Percentiles rank a stretch among this genome's conserved stretches.
These are phyloP conservation scores for Sarcoramphus papa DNA, from an alignment of 2,797 vertebrate species.

Conservation along the genomic window DNA sequence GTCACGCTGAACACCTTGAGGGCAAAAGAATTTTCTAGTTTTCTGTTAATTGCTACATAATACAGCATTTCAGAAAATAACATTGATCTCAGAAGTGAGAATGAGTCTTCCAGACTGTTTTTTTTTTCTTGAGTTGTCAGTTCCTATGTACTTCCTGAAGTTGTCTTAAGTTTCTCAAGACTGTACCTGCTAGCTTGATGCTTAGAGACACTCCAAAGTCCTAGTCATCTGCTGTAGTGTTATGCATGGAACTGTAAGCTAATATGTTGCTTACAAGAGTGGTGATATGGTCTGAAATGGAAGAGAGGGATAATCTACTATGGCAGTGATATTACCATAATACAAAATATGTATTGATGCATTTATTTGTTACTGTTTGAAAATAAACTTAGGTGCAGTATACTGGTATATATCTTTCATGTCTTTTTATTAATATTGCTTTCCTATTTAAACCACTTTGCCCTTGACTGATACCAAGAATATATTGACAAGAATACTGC, in stretches of 20 bases:
- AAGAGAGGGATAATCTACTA: background rate
- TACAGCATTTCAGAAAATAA: background rate
- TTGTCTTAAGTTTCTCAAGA: background rate
- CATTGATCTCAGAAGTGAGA: background rate
- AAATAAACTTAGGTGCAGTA: background rate
- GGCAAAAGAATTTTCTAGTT: background rate
- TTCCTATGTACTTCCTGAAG: background rate
- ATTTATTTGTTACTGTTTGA: background rate
- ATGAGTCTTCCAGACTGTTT: background rate
- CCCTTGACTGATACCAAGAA: background rate
- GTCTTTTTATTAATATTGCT: background rate
- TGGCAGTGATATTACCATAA: background rate
- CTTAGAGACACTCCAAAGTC: background rate
- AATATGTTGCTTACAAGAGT: background rate
- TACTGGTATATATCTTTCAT: background rate
- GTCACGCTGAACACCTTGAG: background rate
- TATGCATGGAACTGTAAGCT: background rate
- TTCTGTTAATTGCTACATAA: background rate
- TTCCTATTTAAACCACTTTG: background rate
- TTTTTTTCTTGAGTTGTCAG: background rate
- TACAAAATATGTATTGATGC: background rate
- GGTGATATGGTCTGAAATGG: background rate
- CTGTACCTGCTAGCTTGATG: background rate
- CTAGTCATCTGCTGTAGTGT: background rate
- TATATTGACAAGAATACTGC: background rate